Evolutionary conservation across 2,797 vertebrate species (phyloP), one percentile per base, ranked within the genome.

Genomic region (Fratercula arctica): DNA sequence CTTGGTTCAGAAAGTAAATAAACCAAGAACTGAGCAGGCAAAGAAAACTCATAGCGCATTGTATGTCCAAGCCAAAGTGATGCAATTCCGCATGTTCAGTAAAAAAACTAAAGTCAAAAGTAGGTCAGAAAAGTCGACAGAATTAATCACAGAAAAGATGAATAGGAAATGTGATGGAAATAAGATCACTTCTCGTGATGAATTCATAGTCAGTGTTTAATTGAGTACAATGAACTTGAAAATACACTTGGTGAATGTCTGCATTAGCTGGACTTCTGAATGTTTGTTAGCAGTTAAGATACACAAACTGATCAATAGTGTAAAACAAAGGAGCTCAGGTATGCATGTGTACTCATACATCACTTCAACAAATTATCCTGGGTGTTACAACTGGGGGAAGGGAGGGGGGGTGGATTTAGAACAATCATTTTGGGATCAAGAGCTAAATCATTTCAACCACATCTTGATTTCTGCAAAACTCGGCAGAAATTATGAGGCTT

Each of bases 381-480:
- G 59, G 91, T 96, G 89, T 96, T 97, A 98, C 96, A 97, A 89
- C 81, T 2, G 33, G 87, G 92, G 90, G 85, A 91, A 93, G 82
- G 74, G 37, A 95, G 90, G 78, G 43, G 43, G 70, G 89, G 33
- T 91, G 93, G 96, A 97, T 96, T 94, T 87, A 96, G 97, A 98
- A 98, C 97, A 97, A 98, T 98, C 97, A 98, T 97, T 98, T 97
- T 93, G 93, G 96, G 98, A 98, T 98, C 97, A 98, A 98, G 97
- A 98, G 96, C 97, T 97, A 98, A 98, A 98, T 98, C 97, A 98
- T 97, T 97, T 97, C 97, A 97, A 96, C 96, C 96, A 96, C 97
- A 98, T 98, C 97, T 98, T 98, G 98, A 98, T 98, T 98, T 98
- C 97, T 97, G 94, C 82, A 98, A 97, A 98, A 97, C 95, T 97